Base-by-base conservation (phyloP, 2,113 vertebrate species). In the Aplodontia rufa region DNA sequence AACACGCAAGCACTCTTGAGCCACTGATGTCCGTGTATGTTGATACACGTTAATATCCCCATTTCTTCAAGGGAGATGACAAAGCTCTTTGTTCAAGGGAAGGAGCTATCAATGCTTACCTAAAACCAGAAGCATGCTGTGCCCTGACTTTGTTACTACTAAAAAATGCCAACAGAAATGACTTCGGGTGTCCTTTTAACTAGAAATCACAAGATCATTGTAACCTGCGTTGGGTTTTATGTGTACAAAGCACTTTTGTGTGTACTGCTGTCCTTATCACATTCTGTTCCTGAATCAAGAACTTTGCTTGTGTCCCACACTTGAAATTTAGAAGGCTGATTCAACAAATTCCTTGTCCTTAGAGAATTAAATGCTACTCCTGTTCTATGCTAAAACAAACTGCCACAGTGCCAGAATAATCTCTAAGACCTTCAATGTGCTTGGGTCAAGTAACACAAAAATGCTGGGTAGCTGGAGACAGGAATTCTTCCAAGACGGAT, bases 231-330 rank as follows among this genome's bases (percentile, higher is more conserved):
- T 51, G 78, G 53, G 30, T 19, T 68, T 66, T 64, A 11, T 47
- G 66, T 66, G 79, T 85, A 91, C 79, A 85, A 87, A 88, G 94
- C 53, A 92, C 81, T 79, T 71, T 79, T 42, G 76, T 49, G 35
- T 30, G 35, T 6, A 16, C 13, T 78, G 26, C 69, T 71, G n/a
- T 66, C 79, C 66, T 60, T 32, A 1, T 42, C 80, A 92, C 37
- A 45, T 87, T 91, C 45, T 90, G 32, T 81, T 87, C 58, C 91
- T 35, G 28, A 90, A 80, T 92, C 49, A 53, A 72, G 64, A 87
- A 86, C 71, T 75, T 24, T 64, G 74, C 45, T 87, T 90, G 69
- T 51, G 66, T 35, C 62, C 9, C 51, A 90, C 71, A 9, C 37
- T 58, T 84, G 42, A 96, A 91, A 90, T 17, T 45, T 12, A 68